Percentiles rank a stretch among this genome's conserved stretches.
phyloP scores from a whole-genome alignment of 2,888 invertebrate species.

The Furcula furcula region DNA sequence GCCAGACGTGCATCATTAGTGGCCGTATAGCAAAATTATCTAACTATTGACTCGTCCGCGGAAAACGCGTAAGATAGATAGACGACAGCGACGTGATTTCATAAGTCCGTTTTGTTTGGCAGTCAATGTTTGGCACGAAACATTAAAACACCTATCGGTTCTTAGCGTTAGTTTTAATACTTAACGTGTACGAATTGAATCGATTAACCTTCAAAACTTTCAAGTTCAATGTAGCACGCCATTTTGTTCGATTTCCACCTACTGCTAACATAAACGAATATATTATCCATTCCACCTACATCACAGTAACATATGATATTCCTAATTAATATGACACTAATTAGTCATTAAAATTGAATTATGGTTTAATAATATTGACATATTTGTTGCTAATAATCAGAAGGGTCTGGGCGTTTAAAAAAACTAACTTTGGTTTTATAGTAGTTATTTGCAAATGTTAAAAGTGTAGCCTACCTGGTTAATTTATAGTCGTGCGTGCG shows the following conservation, averaged over 20 bases:
- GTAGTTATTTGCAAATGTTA: conserved; percentile 21
- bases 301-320: conserved; percentile 23
- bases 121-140: background rate
- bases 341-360: conserved; percentile 43
- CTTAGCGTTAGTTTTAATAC: conserved; percentile 13
- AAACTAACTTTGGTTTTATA: conserved; percentile 33
- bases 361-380: conserved; percentile 35
- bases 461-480: conserved; percentile 34
- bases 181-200: conserved; percentile 16
- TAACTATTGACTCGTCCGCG: no score
- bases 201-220: conserved; percentile 27
- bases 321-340: conserved; percentile 38
- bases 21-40: no score
- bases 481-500: conserved; percentile 37
- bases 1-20: no score
- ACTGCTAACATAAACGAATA: conserved; percentile 9
- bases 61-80: background rate
- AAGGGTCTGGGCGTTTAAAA: conserved; percentile 25
- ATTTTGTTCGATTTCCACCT: conserved; percentile 18
- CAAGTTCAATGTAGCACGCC: conserved; percentile 28
- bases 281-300: conserved; percentile 11
- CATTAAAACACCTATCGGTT: conserved; percentile 15
- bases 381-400: conserved; percentile 32
- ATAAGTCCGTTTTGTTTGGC: background rate
- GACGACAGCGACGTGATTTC: background rate